Evolutionary conservation across 2,888 invertebrate species (phyloP), one percentile per base, ranked within the genome.

Genomic region (Alloscopus bannaensis): DNA sequence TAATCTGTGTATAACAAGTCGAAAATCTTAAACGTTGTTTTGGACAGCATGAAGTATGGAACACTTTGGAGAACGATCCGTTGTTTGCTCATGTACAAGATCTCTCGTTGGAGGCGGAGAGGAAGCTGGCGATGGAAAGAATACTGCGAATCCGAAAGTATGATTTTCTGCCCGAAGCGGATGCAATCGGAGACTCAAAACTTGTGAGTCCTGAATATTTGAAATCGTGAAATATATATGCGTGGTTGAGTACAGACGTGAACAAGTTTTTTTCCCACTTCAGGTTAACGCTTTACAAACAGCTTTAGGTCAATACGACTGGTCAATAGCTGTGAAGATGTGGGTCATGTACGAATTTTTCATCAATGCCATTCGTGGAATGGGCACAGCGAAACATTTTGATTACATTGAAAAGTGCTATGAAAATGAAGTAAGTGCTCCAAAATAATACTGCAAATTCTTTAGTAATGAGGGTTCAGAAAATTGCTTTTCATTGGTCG

Each of bases 81-180:
- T 86, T 91, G 24, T 93, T 92, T 86, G 89, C 90, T 52, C 89
- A 89, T 55, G 88, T 89, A 0, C 87, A 87, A 1, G 90, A 91
- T 0, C 88, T 89, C 0, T 85, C 88, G 2, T 79, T 89, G 26
- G 88, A 89, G 22, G 89, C 89, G 88, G 64, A 87, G 90, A 86
- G 94, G 91, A 87, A 91, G 91, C 78, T 90, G 90, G 84, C 89
- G 0, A 90, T 91, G 31, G 90, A 91, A 86, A 89, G 92, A 82
- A 91, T 91, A 88, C 92, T 93, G 84, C 89, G 91, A n/a, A 87
- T 94, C 18, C 91, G 91, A 86, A 91, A 92, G 84, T 92, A 93
- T 87, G 89, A 93, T 45, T 91, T 94, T 68, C 85, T 92, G 20
- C 89, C 91, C 0, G 87, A 84, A 68, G 84, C 64, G 4, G 84